Conservation (phyloP, 2,113 vertebrate genomes). For the Mungos mungo region DNA sequence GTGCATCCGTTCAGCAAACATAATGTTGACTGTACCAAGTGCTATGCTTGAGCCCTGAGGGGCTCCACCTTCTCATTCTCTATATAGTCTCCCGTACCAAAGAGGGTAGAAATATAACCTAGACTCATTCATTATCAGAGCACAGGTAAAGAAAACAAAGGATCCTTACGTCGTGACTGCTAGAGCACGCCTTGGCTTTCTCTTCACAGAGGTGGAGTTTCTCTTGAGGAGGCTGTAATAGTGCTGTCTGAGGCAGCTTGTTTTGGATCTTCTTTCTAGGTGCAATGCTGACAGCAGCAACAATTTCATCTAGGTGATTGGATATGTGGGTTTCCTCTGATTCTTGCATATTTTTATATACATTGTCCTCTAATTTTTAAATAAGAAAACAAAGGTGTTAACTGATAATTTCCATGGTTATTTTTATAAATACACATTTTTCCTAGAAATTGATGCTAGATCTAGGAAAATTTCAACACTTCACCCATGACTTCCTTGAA, state of each 20-base stretch:
- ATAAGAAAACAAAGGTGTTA: constrained; percentile 10
- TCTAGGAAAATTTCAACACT: background rate
- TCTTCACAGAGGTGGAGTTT: constrained; percentile 70
- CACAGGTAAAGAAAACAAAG: background rate
- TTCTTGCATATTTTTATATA: constrained; percentile 65
- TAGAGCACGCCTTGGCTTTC: constrained; percentile 40
- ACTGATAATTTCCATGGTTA: background rate
- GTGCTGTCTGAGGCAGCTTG: constrained; percentile 14
- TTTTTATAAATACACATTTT: background rate
- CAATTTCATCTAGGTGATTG: constrained; percentile 64
- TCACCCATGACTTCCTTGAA: background rate
- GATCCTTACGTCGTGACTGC: constrained; percentile 45
- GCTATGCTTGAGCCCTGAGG: background rate
- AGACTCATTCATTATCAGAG: background rate
- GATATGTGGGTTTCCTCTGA: constrained; percentile 56
- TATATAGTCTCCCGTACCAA: background rate
- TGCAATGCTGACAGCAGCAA: constrained; percentile 55
- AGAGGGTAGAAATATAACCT: background rate
- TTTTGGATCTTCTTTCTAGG: background rate
- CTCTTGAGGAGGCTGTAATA: constrained; percentile 72
- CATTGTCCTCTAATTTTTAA: constrained; percentile 65
- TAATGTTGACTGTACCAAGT: background rate
- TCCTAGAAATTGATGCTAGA: background rate
- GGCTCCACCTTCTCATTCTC: background rate
- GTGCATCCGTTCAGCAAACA: background rate